Percentiles rank a stretch among this genome's conserved stretches.
Conservation (phyloP, 1,140 invertebrate genomes). For the Dysdera silvatica region DNA sequence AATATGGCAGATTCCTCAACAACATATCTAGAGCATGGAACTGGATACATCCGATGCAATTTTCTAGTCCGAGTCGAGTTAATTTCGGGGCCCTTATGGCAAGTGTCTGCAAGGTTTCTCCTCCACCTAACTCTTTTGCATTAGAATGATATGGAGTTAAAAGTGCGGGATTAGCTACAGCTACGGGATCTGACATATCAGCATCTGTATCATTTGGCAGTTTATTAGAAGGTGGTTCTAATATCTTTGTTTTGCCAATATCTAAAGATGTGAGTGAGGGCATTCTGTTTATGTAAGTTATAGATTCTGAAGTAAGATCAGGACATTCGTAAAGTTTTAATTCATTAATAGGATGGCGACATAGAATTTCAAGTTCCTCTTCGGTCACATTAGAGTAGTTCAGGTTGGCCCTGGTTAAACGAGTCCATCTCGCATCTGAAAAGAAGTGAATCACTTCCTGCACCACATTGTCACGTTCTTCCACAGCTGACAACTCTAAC, state of each 20-base stretch:
- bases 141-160: constrained; percentile 50
- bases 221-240: neutral
- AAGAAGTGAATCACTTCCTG: constrained; percentile 61
- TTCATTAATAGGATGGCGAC: constrained; percentile 60
- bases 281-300: constrained; percentile 3
- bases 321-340: constrained; percentile 65
- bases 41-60: constrained; percentile 6
- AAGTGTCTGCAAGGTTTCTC: constrained; percentile 29
- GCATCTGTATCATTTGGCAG: constrained; percentile 1
- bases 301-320: constrained; percentile 49
- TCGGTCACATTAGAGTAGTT: constrained; percentile 61
- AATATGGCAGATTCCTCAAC: constrained; percentile 51
- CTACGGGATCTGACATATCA: constrained; percentile 37
- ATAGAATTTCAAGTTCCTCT: constrained; percentile 56
- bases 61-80: neutral
- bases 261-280: neutral
- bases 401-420: constrained; percentile 60
- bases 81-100: neutral
- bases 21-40: constrained; percentile 38
- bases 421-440: constrained; percentile 55
- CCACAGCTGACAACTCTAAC: constrained; percentile 31
- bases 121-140: constrained; percentile 7
- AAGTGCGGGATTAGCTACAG: constrained; percentile 59
- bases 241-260: neutral
- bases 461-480: constrained; percentile 32